phyloP scores from a whole-genome alignment of 2,797 vertebrate species.

The Glyptemys insculpta region DNA sequence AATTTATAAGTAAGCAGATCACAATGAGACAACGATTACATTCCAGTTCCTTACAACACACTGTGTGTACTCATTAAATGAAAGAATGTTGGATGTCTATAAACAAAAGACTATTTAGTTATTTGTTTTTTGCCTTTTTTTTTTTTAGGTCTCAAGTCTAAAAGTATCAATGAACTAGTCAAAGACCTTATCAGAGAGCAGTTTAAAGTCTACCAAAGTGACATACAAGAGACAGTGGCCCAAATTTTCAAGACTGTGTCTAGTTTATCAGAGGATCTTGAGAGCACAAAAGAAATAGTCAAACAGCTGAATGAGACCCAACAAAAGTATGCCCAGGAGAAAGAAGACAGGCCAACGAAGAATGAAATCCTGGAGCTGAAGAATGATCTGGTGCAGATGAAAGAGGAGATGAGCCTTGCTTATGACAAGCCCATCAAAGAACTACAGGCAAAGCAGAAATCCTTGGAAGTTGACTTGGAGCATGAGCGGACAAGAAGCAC shows the following conservation, averaged over 20 bases:
- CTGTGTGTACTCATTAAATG: background rate
- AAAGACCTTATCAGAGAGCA: conserved; percentile 77
- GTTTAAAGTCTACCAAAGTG: conserved; percentile 73
- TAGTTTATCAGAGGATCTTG: conserved; percentile 79
- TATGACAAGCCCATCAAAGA: conserved; percentile 79
- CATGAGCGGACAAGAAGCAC: conserved; percentile 66
- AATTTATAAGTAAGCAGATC: accelerated
- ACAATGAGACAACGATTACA: background rate
- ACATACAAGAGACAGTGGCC: conserved; percentile 78
- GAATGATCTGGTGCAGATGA: conserved; percentile 72
- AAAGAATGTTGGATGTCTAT: background rate
- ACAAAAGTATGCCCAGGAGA: conserved; percentile 62
- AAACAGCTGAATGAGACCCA: conserved; percentile 79
- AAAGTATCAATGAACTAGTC: conserved; percentile 76
- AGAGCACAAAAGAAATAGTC: conserved; percentile 77
- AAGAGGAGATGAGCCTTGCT: conserved; percentile 72
- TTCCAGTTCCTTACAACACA: background rate
- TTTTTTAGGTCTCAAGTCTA: conserved; percentile 80
- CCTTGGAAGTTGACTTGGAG: conserved; percentile 75
- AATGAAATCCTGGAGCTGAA: conserved; percentile 80
- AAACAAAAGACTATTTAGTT: background rate
- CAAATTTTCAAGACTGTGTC: conserved; percentile 84
- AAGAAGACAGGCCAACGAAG: conserved; percentile 59
- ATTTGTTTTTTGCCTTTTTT: background rate
- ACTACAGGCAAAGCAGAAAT: conserved; percentile 78